Percentiles rank a stretch among this genome's conserved stretches.
These are phyloP conservation scores for Diplodus puntazzo DNA, from an alignment of 2,797 vertebrate species.

Conservation along the genomic window DNA sequence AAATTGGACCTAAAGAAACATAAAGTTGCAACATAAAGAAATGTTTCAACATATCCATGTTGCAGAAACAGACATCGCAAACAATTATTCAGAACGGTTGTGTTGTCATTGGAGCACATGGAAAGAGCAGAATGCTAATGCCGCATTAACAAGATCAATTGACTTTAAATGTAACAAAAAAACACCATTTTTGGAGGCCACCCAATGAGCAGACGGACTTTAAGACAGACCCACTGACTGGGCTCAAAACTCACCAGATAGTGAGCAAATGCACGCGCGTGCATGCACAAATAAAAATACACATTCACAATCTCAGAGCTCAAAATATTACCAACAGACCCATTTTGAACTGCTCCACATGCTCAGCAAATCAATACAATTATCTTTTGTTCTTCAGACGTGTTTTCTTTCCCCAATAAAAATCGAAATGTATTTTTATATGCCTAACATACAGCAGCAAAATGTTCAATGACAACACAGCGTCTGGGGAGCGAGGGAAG, in stretches of 20 bases:
- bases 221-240: background rate
- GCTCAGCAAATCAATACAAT: conserved; percentile 83
- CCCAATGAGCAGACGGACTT: background rate
- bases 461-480: conserved; percentile 82
- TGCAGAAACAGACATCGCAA: too few relatives aligned
- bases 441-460: conserved; percentile 65
- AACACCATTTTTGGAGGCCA: background rate
- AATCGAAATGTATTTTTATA: conserved; percentile 82
- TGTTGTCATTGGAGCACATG: conserved; percentile 6
- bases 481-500: conserved; percentile 76
- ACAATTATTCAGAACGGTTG: too few relatives aligned
- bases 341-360: conserved; percentile 64
- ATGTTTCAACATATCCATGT: too few relatives aligned
- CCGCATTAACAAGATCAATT: conserved; percentile 9
- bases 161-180: conserved; percentile 11
- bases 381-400: conserved; percentile 77
- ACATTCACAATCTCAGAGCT: conserved; percentile 42
- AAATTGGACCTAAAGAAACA: too few relatives aligned
- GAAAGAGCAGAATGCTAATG: background rate
- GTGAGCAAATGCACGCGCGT: conserved; percentile 21
- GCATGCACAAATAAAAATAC: conserved; percentile 29
- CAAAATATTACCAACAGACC: conserved; percentile 66
- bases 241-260: conserved; percentile 32
- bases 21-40: too few relatives aligned
- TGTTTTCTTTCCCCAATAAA: conserved; percentile 73